phyloP scores from a whole-genome alignment of 2,113 vertebrate genomes.

The Caloenas nicobarica region DNA sequence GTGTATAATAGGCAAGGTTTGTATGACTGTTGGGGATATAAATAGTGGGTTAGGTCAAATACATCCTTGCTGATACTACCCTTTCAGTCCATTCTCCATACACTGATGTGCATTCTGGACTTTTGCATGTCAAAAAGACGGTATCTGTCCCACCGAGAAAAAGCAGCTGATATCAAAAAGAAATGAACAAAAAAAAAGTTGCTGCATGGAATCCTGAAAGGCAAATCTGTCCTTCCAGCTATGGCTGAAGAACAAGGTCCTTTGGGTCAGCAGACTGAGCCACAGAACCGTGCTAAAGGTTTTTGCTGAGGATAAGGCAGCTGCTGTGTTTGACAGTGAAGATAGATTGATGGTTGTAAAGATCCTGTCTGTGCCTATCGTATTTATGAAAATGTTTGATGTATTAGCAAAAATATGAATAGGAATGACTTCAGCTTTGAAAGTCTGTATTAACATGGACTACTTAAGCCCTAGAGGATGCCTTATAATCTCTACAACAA shows the following conservation, averaged over 20 bases:
- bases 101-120: conserved; percentile 10
- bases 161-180: background rate
- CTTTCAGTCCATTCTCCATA: background rate
- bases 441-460: background rate
- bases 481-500: conserved; percentile 21
- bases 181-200: background rate
- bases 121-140: conserved; percentile 2
- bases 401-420: background rate
- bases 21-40: background rate
- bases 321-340: conserved; percentile 19
- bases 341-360: conserved; percentile 8
- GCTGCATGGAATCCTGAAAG: conserved; percentile 10
- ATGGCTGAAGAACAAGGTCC: background rate
- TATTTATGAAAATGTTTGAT: conserved; percentile 27
- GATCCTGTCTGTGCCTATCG: conserved; percentile 36
- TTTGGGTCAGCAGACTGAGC: background rate
- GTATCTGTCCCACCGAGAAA: conserved; percentile 3
- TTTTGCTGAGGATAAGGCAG: background rate
- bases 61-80: background rate
- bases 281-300: background rate
- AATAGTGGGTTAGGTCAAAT: background rate
- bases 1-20: background rate
- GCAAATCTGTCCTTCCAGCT: background rate
- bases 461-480: conserved; percentile 26
- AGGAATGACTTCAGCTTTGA: conserved; percentile 17